phyloP scores from a whole-genome alignment of 2,888 invertebrate species.

The Eupeodes latifasciatus region DNA sequence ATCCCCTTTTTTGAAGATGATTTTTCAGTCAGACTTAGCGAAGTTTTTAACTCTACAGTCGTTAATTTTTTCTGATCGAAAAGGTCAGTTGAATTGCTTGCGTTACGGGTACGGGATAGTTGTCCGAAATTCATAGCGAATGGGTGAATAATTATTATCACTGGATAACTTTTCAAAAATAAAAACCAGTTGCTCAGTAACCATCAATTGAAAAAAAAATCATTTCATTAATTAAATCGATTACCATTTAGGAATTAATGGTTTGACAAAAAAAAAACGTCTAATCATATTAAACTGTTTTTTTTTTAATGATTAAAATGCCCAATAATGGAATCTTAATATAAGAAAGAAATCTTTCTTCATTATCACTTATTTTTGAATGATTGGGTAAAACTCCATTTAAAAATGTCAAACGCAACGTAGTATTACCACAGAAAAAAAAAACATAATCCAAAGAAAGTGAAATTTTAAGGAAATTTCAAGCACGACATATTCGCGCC shows the following conservation, averaged over 20 bases:
- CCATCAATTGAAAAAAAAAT: no score
- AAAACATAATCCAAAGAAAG: conserved; percentile 53
- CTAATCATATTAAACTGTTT: conserved; percentile 3
- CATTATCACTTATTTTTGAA: conserved; percentile 37
- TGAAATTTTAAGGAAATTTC: conserved; percentile 65
- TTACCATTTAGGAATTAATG: not conserved
- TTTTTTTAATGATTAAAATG: not conserved
- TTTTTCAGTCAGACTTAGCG: no score
- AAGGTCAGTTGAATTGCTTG: no score
- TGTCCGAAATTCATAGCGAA: no score
- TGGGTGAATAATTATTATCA: no score
- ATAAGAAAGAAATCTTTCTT: conserved; percentile 40
- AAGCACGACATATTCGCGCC: conserved; percentile 47
- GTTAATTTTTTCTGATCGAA: no score
- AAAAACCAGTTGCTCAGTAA: no score
- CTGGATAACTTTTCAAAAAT: no score
- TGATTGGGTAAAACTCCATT: not conserved
- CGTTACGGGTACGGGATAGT: no score
- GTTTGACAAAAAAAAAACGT: conserved; percentile 29
- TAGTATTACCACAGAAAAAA: not conserved
- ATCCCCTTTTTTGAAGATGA: no score
- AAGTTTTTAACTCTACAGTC: no score
- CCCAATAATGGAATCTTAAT: not conserved
- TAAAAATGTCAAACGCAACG: not conserved
- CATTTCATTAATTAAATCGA: not conserved